These are phyloP conservation scores for Mus spicilegus DNA, from an alignment of 2,113 vertebrate genomes.

Conservation along the genomic window DNA sequence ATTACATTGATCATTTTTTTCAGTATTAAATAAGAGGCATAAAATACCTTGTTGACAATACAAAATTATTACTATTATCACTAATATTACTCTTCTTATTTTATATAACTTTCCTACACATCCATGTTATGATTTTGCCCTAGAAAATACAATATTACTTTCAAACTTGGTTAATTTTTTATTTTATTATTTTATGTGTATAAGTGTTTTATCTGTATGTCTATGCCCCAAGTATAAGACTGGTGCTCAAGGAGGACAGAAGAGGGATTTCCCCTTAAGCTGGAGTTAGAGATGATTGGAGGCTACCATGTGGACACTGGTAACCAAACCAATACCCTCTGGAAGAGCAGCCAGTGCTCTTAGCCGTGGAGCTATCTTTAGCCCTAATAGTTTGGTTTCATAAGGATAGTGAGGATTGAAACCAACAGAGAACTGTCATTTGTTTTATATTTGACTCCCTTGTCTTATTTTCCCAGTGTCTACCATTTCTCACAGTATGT, in stretches of 20 bases:
- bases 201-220: background rate
- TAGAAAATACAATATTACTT: background rate
- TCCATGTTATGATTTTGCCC: background rate
- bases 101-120: background rate
- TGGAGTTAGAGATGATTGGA: background rate
- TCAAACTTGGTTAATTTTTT: background rate
- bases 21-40: slow-evolving; percentile 6
- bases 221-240: background rate
- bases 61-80: background rate
- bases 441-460: background rate
- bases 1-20: background rate
- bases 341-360: background rate
- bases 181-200: background rate
- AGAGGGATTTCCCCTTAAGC: background rate
- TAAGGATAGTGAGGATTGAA: background rate
- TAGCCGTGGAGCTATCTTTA: background rate
- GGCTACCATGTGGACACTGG: background rate
- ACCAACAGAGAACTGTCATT: background rate
- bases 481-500: background rate
- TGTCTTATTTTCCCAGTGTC: background rate
- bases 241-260: background rate
- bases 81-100: slow-evolving; percentile 19
- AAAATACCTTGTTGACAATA: slow-evolving; percentile 11
- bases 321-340: background rate
- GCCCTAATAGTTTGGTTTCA: slow-evolving; percentile 4